phyloP scores from a whole-genome alignment of 2,888 invertebrate genomes.

The Chirona hameri region DNA sequence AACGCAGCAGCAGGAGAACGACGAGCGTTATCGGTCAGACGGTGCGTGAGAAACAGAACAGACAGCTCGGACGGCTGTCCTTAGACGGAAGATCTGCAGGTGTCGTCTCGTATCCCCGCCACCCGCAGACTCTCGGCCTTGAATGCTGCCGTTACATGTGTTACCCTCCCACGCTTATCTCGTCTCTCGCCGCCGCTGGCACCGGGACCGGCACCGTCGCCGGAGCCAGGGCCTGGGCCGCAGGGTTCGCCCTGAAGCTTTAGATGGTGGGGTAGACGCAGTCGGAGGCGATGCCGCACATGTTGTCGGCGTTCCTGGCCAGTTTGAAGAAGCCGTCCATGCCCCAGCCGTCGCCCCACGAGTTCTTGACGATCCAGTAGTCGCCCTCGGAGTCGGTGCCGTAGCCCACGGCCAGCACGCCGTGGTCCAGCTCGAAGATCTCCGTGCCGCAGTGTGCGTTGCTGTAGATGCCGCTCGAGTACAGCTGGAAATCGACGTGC shows the following conservation, averaged over 20 bases:
- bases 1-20: not conserved
- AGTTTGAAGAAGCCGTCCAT: conserved; percentile 4
- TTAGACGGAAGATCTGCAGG: not conserved
- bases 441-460: not conserved
- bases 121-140: not conserved
- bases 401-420: conserved; percentile 11
- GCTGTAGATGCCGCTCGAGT: conserved; percentile 12
- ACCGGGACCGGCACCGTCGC: not conserved
- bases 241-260: not conserved
- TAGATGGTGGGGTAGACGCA: not conserved
- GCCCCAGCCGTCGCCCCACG: conserved; percentile 9
- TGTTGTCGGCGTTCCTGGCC: not conserved
- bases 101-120: not conserved
- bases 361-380: conserved; percentile 27
- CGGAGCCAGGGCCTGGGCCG: not conserved
- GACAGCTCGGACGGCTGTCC: not conserved
- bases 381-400: not conserved
- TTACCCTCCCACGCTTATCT: not conserved
- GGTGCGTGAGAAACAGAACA: not conserved
- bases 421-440: not conserved
- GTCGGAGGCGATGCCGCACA: conserved; percentile 23
- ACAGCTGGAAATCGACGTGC: not conserved
- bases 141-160: too few relatives aligned
- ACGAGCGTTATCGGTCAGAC: not conserved
- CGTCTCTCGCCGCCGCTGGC: too few relatives aligned